Base-by-base conservation (phyloP, 2,113 vertebrate genomes). In the Phyllostomus discolor region DNA sequence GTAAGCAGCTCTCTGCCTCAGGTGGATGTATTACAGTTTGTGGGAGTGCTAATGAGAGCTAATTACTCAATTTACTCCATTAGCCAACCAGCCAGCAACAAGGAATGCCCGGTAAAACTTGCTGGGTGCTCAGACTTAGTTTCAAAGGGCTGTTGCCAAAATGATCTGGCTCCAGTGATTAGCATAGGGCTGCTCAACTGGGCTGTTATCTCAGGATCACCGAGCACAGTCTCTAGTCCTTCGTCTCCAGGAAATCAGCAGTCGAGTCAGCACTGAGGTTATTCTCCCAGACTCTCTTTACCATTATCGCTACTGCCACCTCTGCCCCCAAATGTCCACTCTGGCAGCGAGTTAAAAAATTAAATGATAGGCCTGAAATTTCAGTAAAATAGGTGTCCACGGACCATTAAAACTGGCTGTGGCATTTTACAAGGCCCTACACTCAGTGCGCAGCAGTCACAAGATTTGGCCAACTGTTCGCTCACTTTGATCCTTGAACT, bases 81-180 rank as follows among this genome's bases (percentile, higher is more conserved):
- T 24, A 50, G 76, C 72, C 90, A 88, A 76, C 31, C 62, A 86
- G 43, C 72, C 85, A 66, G 88, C 85, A 92, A 73, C 81, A 88
- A 92, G 88, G 70, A 90, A 85, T 17, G 52, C 84, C 84, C 70
- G 50, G 59, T 38, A 79, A 89, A 95, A 91, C 67, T 24, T 38
- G 50, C 87, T 69, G n/a, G 38, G 38, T 73, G 70, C 76, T 90
- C 69, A 76, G 80, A 64, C 91, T 82, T 52, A 43, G 67, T 89
- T 94, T 95, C 93, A 83, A 82, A 94, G 48, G 38, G 75, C 86
- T 90, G 75, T 41, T 83, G 86, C 75, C 87, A 95, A 88, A 78
- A 84, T 15, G 52, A 87, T 67, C 46, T 80, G 87, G 91, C 91
- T 88, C 57, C 66, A 79, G 50, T 19, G 79, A 93, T 14, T 14